Conservation (phyloP, 2,888 invertebrate genomes). For the Watsonalla cultraria region DNA sequence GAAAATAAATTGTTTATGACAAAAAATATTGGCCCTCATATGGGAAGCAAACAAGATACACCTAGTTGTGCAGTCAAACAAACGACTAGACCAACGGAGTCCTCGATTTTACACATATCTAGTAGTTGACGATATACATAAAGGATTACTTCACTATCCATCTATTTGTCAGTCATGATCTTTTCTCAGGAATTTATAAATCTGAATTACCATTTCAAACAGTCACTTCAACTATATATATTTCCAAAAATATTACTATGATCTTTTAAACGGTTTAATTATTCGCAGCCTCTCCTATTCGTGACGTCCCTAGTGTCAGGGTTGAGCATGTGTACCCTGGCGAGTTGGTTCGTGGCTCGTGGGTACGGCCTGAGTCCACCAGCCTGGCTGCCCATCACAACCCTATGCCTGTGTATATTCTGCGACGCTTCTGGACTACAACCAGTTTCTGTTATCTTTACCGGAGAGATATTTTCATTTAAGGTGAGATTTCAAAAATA, state of each 20-base stretch:
- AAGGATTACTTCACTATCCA: background rate
- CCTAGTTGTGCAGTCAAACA: no score
- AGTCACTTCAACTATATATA: no score
- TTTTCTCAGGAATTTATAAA: no score
- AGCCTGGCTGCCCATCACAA: slow-evolving; percentile 69
- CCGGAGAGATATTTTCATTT: slow-evolving; percentile 73
- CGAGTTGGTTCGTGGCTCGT: slow-evolving; percentile 60
- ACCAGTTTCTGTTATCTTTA: slow-evolving; percentile 70
- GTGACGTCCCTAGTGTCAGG: slow-evolving; percentile 55
- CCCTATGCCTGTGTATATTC: slow-evolving; percentile 72
- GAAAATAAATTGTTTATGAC: no score
- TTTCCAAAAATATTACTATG: background rate
- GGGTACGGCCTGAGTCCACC: slow-evolving; percentile 38
- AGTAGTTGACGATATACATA: no score
- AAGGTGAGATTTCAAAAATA: slow-evolving; percentile 48
- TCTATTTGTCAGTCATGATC: no score
- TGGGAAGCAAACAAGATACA: no score
- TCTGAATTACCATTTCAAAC: no score
- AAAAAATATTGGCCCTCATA: no score
- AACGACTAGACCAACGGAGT: no score
- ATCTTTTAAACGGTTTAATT: background rate
- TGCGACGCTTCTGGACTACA: slow-evolving; percentile 72
- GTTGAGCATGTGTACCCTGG: slow-evolving; percentile 55
- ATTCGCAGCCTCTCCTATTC: slow-evolving; percentile 49
- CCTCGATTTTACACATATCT: no score